Base-by-base conservation (phyloP, 1,140 invertebrate species). In the Aphaenogaster rudis region DNA sequence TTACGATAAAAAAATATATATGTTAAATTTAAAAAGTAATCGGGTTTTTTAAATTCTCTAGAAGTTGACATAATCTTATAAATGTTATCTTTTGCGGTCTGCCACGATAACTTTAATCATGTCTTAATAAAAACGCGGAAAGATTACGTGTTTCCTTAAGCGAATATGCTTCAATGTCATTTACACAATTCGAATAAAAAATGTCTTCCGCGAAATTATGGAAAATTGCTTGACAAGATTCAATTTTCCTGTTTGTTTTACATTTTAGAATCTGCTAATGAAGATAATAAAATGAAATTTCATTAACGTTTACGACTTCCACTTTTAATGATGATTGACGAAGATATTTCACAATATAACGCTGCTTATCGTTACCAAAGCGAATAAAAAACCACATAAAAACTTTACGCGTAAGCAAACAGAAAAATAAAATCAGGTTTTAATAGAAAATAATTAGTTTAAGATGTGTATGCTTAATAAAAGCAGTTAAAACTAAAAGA, bases 31-130 rank as follows among this genome's bases (percentile, higher is more conserved):
- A 45, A 15, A 57, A 17, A 45, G 7, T 9, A 15, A 1, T 76
- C 11, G 2, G 9, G 3, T 13, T 57, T 4, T 50, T 42, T n/a
- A 74, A 17, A 36, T 67, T 52, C 3, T 74, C 3, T 9, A 13
- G 0, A 54, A 69, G 2, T 86, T 33, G 2, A 0, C 0, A 50
- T 54, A 63, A 39, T 67, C 39, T 48, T 17, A 78, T 17, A 45
- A 57, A 67, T 2, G 0, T 50, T 84, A 74, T 76, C 33, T 50
- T 15, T 11, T 33, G 85, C 9, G 78, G 71, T 77, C n/a, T 63
- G 13, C 15, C 48, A 71, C 28, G 86, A 77, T 71, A 63, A n/a
- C 17, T 39, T 48, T 45, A 45, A 88, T 88, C 48, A 42, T 17
- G 8, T 13, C n/a, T 86, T 81, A 45, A 13, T 28, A 81, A 66